Base-by-base conservation (phyloP, 2,888 invertebrate genomes). In the Cryptophagus acutangulus region DNA sequence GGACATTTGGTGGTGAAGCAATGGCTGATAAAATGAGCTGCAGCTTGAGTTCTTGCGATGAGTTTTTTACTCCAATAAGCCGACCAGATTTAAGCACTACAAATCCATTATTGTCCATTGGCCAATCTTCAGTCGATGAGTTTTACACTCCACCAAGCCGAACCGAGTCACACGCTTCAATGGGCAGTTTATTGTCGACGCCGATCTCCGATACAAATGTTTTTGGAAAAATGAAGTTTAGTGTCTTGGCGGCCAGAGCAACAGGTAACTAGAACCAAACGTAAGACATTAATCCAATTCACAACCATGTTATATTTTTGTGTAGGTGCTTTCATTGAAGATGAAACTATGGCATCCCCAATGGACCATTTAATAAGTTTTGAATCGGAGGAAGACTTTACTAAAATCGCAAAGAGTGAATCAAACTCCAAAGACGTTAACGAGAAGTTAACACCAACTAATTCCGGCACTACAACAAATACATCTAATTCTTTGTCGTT, bases 391-490 rank as follows among this genome's bases (percentile, higher is more conserved):
- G 73, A 75, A 10, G 42, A 49, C 9, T 58, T 56, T 42, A 53
- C 49, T 20, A 63, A 60, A 38, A 56, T 73, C 42, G 70, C 48
- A 14, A 39, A 41, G 3, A 54, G 53, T 39, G 57, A 60, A 0
- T 77, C 77, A 0, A 74, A 76, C 57, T 76, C 77, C 0, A 75
- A 74, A 58, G 70, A 70, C 43, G 54, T 69, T 33, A 69, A 69
- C 43, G 70, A 70, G 38, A 46, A 73, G 61, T 51, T 58, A 10
- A 63, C 66, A 2, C 63, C 65, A 35, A 77, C 80, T 0, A 73
- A 76, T 28, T 78, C 82, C 2, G 85, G 84, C 1, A 85, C 87
- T 0, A 87, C 88, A 1, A 87, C 87, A 0, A 84, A 86, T 55
- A 72, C 71, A 1, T 86, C 87, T 0, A 84, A 84, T 40, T 87